phyloP scores from a whole-genome alignment of 2,797 vertebrate species.

The Dallia pectoralis region DNA sequence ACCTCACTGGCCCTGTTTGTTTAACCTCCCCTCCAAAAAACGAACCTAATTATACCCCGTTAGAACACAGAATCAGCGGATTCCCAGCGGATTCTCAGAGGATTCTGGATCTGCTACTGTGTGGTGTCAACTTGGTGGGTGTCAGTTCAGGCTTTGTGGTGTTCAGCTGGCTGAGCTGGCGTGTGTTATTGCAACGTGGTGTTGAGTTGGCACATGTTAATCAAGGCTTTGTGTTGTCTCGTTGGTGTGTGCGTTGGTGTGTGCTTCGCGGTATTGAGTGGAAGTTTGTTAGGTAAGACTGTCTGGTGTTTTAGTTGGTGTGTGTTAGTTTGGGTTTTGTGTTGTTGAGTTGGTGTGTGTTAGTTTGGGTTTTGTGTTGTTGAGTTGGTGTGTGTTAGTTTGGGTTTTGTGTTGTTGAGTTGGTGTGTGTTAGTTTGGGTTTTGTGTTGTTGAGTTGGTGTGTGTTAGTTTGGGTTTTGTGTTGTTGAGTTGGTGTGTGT shows the following conservation, averaged over 20 bases:
- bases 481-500: neutral
- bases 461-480: neutral
- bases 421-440: neutral
- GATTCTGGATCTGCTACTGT: constrained; percentile 26
- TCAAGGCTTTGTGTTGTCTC: neutral
- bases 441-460: neutral
- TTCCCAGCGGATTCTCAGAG: constrained; percentile 67
- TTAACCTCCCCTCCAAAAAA: constrained; percentile 79
- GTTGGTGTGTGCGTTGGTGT: no score
- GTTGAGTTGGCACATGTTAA: neutral
- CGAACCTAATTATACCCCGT: constrained; percentile 76
- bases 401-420: neutral
- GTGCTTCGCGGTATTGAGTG: neutral
- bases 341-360: no score
- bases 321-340: neutral
- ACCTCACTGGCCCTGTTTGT: constrained; percentile 80
- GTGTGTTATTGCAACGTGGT: neutral
- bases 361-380: no score
- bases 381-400: no score
- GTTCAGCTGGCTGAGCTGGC: neutral
- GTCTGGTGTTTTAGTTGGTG: neutral
- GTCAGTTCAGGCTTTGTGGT: neutral
- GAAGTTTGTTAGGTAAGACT: neutral
- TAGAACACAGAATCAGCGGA: constrained; percentile 67
- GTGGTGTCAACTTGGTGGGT: constrained; percentile 7